Percentiles rank a stretch among this genome's conserved stretches.
Evolutionary conservation across 2,797 vertebrate genomes (phyloP).

Genomic region (Betta splendens): DNA sequence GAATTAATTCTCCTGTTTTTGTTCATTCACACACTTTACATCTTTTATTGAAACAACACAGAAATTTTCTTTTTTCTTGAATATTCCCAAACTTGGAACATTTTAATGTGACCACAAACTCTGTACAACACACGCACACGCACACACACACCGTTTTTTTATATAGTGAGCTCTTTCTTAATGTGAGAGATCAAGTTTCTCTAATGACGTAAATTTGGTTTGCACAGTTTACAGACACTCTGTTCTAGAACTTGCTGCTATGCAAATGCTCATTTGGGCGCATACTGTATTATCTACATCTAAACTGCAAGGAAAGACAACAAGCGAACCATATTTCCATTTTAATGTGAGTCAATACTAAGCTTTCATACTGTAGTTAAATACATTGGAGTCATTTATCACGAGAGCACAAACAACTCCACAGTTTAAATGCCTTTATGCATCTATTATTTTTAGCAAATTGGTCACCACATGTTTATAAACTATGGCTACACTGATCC

Average conservation of each 20-base stretch:
- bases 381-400: slow-evolving; percentile 58
- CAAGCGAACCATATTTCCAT: slow-evolving; percentile 62
- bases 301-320: slow-evolving; percentile 51
- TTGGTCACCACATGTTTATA: slow-evolving; percentile 57
- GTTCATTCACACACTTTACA: background rate
- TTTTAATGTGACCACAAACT: slow-evolving; percentile 8
- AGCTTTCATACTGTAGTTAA: slow-evolving; percentile 26
- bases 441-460: slow-evolving; percentile 60
- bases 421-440: slow-evolving; percentile 53
- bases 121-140: background rate
- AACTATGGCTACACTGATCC: slow-evolving; percentile 30
- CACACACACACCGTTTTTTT: no score
- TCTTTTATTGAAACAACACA: background rate
- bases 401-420: slow-evolving; percentile 49
- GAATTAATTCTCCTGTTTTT: no score
- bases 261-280: slow-evolving; percentile 43
- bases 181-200: slow-evolving; percentile 5
- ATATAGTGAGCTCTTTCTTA: slow-evolving; percentile 1
- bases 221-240: slow-evolving; percentile 24
- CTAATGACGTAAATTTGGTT: slow-evolving; percentile 24
- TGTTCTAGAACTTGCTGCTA: slow-evolving; percentile 22
- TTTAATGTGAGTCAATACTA: slow-evolving; percentile 35
- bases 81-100: background rate
- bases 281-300: slow-evolving; percentile 39
- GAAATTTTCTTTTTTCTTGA: background rate